phyloP scores from a whole-genome alignment of 1,140 invertebrate species.

The Dendroctonus ponderosae region DNA sequence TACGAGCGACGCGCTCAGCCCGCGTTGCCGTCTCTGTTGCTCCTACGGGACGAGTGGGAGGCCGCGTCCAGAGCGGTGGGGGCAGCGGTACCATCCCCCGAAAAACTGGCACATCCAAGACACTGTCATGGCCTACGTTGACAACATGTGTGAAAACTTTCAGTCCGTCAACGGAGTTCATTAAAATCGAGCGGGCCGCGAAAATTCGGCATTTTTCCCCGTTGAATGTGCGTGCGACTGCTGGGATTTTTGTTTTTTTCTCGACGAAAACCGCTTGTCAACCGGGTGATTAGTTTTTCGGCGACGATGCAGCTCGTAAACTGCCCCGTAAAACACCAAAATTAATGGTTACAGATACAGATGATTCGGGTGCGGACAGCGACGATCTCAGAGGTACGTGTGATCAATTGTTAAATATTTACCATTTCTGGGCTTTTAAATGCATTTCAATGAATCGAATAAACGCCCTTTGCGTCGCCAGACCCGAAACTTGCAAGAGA shows the following conservation, averaged over 20 bases:
- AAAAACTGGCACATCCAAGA: slow-evolving; percentile 16
- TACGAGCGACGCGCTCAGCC: not conserved
- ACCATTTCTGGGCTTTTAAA: slow-evolving; percentile 4
- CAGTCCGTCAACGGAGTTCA: slow-evolving; percentile 45
- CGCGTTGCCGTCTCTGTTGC: not conserved
- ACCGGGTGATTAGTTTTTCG: slow-evolving; percentile 41
- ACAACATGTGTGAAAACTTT: slow-evolving; percentile 48
- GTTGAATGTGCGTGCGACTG: slow-evolving; percentile 14
- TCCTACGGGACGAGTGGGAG: not conserved
- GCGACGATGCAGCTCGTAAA: slow-evolving; percentile 12
- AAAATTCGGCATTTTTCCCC: slow-evolving; percentile 36
- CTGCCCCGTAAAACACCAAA: slow-evolving; percentile 4
- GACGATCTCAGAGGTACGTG: slow-evolving; percentile 14
- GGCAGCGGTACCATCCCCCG: not conserved
- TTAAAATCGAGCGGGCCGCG: slow-evolving; percentile 41
- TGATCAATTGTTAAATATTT: slow-evolving; percentile 9
- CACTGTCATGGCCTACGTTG: slow-evolving; percentile 43
- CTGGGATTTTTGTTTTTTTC: not conserved
- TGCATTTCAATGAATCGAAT: no score
- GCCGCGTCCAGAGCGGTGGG: not conserved
- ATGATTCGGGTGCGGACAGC: slow-evolving; percentile 19
- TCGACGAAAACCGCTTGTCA: slow-evolving; percentile 36
- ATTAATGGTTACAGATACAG: slow-evolving; percentile 35
- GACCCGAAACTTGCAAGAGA: no score
- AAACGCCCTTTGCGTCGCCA: no score